Base-by-base conservation (phyloP, 2,888 invertebrate genomes). In the Meteorus colon region DNA sequence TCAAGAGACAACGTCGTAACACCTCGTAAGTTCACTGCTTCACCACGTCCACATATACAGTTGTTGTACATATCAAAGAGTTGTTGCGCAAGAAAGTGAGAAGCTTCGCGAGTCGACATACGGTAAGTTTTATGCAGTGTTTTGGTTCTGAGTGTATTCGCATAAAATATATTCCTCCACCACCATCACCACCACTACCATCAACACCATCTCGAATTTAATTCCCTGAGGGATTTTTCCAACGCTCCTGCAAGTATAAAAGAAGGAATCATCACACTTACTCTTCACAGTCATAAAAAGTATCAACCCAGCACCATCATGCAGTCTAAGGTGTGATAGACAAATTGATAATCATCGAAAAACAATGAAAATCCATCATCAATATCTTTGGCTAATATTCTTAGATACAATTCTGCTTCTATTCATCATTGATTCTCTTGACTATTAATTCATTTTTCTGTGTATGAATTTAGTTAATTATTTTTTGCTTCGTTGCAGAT, bases 271-370 rank as follows among this genome's bases (percentile, higher is more conserved):
- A 81, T 84, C 85, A 73, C 75, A 73, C 75, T 55, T 79, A 76
- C 63, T 84, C 88, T 82, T 85, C 88, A 79, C 87, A 88, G 88
- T 88, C 82, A 83, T 84, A 83, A 86, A 83, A 55, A 55, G 55
- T 19, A 55, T 55, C 84, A 81, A 83, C 83, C 78, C 81, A 82
- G 79, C 83, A 83, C 82, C 84, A 86, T 75, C 84, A 89, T 89
- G 89, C 83, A 86, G 82, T 78, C 85, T 71, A 88, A 89, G 89
- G 89, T 89, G 86, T 79, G 14, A 37, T 29, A 27, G 31, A 63
- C 4, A 16, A 31, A 37, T 29, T 59, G 12, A 29, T 29, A 16
- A 29, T 1, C 8, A 29, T 27, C 14, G 8, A 16, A 37, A 19
- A 12, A 37, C 19, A 16, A 31, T 12, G 0, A 8, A 41, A 41